Evolutionary conservation across 1,140 invertebrate genomes (phyloP), one percentile per base, ranked within the genome.

Genomic region (Pseudomyrmex flavicornis): DNA sequence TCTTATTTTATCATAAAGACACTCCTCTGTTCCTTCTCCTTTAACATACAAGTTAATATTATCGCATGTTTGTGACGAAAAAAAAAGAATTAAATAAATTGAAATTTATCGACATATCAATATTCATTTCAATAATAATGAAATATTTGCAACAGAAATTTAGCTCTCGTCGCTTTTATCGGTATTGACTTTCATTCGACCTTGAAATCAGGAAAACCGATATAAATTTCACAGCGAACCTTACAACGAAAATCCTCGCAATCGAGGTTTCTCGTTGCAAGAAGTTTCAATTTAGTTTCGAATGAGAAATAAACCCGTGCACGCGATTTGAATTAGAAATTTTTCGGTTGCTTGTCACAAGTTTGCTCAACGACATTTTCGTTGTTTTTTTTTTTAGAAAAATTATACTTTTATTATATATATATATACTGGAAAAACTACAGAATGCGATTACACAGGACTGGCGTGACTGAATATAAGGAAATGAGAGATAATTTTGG

Each of bases 1-100:
- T 50, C n/a, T 54, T 44, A 70, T 62, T 86, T 80, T 75, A 56
- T 56, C 61, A n/a, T 54, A 66, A 52, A 10, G 65, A 82, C 15
- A 1, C 22, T 69, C 56, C 61, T 77, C 66, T 59, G 17, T 22
- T 61, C n/a, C 48, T 9, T 22, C 44, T 44, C 58, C 44, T 35
- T 80, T 46, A 35, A 70, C 5, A 48, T 35, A 70, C 52, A 80
- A 80, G 15, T 61, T n/a, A 59, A 15, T 35, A 61, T 59, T 59
- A 72, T 12, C 46, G 44, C 44, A 26, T 13, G 48, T 79, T 70
- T 69, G 2, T 70, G 17, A 59, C 4, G 20, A 58, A 70, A 48
- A 72, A 72, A 56, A 4, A 48, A 82, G 4, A 7, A 20, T 13
- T 73, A 44, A 52, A 66, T 9, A 52, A 46, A n/a, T 20, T 35